Percentiles rank a stretch among this genome's conserved stretches.
phyloP scores from a whole-genome alignment of 2,797 vertebrate species.

The Adrianichthys oophorus region DNA sequence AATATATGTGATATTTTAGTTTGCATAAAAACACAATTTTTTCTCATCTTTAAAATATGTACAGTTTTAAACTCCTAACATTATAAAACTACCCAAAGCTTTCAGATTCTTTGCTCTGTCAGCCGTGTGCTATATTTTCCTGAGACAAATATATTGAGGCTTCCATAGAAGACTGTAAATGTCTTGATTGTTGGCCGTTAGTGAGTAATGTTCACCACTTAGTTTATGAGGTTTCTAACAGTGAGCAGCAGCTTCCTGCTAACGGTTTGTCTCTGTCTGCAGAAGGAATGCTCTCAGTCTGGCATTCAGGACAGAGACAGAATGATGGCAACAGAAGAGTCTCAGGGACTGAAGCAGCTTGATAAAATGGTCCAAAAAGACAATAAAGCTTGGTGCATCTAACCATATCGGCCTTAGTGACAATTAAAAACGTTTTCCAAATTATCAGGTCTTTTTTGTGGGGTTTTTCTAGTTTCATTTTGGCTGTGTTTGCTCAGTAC shows the following conservation, averaged over 20 bases:
- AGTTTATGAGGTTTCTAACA: neutral
- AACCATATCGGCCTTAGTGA: constrained; percentile 27
- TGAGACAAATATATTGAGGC: too few species aligned
- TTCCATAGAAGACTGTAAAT: too few species aligned
- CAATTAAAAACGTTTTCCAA: constrained; percentile 42
- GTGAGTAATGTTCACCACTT: neutral
- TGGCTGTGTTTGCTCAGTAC: constrained; percentile 7
- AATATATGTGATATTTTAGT: too few species aligned
- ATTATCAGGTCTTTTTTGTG: constrained; percentile 29
- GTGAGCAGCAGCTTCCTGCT: constrained; percentile 32
- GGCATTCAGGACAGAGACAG: constrained; percentile 59
- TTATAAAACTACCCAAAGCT: too few species aligned
- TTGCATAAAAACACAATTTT: too few species aligned
- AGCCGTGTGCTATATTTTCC: too few species aligned
- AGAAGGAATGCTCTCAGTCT: constrained; percentile 46
- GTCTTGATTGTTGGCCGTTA: too few species aligned
- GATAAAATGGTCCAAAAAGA: constrained; percentile 54
- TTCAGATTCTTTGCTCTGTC: too few species aligned
- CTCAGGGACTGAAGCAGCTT: constrained; percentile 43
- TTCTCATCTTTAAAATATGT: too few species aligned
- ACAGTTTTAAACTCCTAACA: too few species aligned
- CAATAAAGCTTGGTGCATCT: constrained; percentile 60
- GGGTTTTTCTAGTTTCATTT: constrained; percentile 12
- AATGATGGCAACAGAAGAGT: constrained; percentile 47
- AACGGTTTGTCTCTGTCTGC: constrained; percentile 35